Percentiles rank a stretch among this genome's conserved stretches.
phyloP scores from a whole-genome alignment of 1,140 invertebrate genomes.

The Andricus grossulariae region DNA sequence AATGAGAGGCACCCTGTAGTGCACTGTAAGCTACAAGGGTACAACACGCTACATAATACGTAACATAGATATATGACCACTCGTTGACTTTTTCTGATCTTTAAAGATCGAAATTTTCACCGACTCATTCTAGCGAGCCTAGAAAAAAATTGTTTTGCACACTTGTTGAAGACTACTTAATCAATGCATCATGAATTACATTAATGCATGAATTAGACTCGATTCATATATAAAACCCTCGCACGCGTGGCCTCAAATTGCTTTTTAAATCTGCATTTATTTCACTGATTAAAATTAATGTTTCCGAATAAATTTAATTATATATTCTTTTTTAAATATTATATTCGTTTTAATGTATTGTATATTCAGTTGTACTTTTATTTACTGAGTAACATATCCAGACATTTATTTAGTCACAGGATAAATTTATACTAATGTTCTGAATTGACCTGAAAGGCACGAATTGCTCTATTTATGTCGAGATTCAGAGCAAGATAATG shows the following conservation, averaged over 20 bases:
- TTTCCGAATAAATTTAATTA: not conserved
- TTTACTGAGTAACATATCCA: too few species aligned
- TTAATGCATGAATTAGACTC: slow-evolving; percentile 18
- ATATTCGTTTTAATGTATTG: not conserved
- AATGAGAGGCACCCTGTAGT: slow-evolving; percentile 36
- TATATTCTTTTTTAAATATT: not conserved
- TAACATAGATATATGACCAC: not conserved
- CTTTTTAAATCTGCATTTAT: slow-evolving; percentile 2
- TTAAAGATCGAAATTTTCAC: not conserved
- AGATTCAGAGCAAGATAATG: too few species aligned
- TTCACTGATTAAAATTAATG: slow-evolving; percentile 18
- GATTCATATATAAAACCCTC: not conserved
- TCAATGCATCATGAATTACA: slow-evolving; percentile 19
- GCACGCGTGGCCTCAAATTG: not conserved
- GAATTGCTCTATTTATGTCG: too few species aligned
- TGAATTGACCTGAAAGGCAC: too few species aligned
- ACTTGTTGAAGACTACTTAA: slow-evolving; percentile 17
- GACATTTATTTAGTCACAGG: too few species aligned
- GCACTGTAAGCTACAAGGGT: slow-evolving; percentile 1
- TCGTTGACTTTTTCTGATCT: slow-evolving; percentile 10
- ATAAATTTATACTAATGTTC: too few species aligned
- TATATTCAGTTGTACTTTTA: not conserved
- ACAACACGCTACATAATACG: slow-evolving; percentile 8
- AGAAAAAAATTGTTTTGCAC: not conserved
- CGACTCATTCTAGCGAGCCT: not conserved